Evolutionary conservation across 2,113 vertebrate species (phyloP), one percentile per base, ranked within the genome.

Genomic region (Pterophyllum scalare): DNA sequence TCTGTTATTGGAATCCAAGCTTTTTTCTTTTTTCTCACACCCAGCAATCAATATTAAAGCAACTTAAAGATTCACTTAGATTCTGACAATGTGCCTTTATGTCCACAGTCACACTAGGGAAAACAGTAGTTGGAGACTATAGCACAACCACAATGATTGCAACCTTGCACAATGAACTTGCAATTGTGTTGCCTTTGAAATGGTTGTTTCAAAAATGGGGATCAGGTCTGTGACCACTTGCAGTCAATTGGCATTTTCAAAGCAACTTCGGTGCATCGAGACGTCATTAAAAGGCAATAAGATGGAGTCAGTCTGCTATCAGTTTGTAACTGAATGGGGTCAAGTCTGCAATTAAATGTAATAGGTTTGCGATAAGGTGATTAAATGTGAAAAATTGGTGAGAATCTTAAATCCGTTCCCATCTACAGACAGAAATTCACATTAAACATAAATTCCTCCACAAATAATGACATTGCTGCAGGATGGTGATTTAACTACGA

Each of bases 1-100:
- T 85, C 75, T 40, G 33, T 86, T 88, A 61, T 40, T 82, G 60
- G 74, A 81, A 75, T 77, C 54, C 64, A 78, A 80, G 59, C 26
- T 33, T 58, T 33, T 59, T 24, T 12, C 1, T 31, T 54, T 67
- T 65, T 20, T 10, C 52, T 59, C 2, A 17, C 62, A 75, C 24
- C 33, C 61, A 59, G 58, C 79, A 81, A 62, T 52, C 43, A 52
- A 72, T 70, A 70, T 49, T 28, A 49, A 52, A 70, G 65, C 43
- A 70, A 70, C 43, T 49, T 72, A 31, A 52, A 72, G 26, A 52
- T 52, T 72, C 31, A 17, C 67, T 31, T 20, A 54, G 46, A 52
- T 19, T 72, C 67, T 31, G 46, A 46, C 43, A 72, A 8, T 72
- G 17, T 52, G 46, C 2, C 43, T 20, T 52, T 11, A 3, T 49